Evolutionary conservation across 30 jellyfish, hydroid and myxozoan genomes (phyloP).

Genomic region (Hydractinia echinata): DNA sequence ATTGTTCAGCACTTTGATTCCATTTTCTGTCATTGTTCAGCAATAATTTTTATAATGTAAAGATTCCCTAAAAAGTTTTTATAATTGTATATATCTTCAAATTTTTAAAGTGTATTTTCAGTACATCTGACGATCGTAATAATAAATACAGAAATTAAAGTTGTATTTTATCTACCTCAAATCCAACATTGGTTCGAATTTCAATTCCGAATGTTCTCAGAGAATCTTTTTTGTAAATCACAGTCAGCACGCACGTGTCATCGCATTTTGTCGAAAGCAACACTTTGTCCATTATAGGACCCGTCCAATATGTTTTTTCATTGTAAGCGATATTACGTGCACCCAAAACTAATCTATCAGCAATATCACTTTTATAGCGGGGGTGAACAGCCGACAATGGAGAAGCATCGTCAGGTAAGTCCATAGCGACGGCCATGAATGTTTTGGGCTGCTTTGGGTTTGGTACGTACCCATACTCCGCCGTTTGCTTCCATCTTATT

Average conservation of each 20-base stretch:
- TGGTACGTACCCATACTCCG: constrained; percentile 44
- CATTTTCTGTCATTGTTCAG: too few species aligned
- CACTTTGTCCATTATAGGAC: constrained; percentile 32
- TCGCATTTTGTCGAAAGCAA: background rate
- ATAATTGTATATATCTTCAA: too few species aligned
- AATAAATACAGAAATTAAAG: too few species aligned
- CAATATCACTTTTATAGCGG: constrained; percentile 50
- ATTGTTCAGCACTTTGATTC: too few species aligned
- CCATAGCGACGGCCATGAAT: constrained; percentile 62
- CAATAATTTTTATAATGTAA: too few species aligned
- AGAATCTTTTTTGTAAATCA: constrained; percentile 18
- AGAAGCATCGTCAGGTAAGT: constrained; percentile 38
- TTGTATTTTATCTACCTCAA: constrained; percentile 31
- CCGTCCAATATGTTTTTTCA: constrained; percentile 33
- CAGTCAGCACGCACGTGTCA: background rate
- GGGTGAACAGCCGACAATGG: constrained; percentile 51
- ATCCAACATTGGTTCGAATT: constrained; percentile 16
- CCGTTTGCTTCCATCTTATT: constrained; percentile 42
- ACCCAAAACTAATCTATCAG: constrained; percentile 36
- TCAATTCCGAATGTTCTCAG: constrained; percentile 21
- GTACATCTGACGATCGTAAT: too few species aligned
- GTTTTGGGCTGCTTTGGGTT: constrained; percentile 29
- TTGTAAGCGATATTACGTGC: constrained; percentile 30
- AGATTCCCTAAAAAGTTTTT: too few species aligned
- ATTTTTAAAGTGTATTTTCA: too few species aligned